These are phyloP conservation scores for Hapalemur alaotrensis DNA, from an alignment of 2,797 vertebrate genomes.

Conservation along the genomic window DNA sequence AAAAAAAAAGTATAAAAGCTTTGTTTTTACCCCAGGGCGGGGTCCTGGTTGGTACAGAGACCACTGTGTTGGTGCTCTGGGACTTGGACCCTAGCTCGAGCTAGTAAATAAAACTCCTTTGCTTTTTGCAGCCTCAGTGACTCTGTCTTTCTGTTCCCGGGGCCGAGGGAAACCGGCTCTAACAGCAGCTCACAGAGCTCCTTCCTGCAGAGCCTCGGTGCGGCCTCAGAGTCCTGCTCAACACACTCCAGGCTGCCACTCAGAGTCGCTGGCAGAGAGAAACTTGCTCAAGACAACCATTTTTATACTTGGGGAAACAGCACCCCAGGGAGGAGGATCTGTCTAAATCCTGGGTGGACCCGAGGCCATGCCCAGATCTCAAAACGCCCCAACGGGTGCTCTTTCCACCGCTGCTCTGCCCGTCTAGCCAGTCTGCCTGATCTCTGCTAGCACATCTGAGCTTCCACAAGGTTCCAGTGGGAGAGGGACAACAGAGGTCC, in stretches of 20 bases:
- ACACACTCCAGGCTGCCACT: not conserved
- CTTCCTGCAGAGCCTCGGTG: not conserved
- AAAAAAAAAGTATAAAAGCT: too few relatives aligned
- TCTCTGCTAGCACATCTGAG: not conserved
- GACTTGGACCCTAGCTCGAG: too few relatives aligned
- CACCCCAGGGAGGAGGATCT: not conserved
- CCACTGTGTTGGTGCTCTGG: too few relatives aligned
- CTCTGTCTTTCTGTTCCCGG: too few relatives aligned
- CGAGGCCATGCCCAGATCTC: not conserved
- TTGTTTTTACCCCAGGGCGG: too few relatives aligned
- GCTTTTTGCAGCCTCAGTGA: too few relatives aligned
- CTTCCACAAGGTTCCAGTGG: not conserved
- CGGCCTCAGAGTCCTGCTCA: not conserved
- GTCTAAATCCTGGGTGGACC: not conserved
- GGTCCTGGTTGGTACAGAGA: too few relatives aligned
- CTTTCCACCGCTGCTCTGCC: too few relatives aligned
- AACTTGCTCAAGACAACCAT: rapidly evolving
- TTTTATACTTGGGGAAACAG: not conserved
- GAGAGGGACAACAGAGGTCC: not conserved
- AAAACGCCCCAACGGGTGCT: not conserved
- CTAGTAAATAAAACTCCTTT: too few relatives aligned
- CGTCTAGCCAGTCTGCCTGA: not conserved
- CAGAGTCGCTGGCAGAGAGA: not conserved
- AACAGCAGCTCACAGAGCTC: not conserved
- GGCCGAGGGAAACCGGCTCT: too few relatives aligned